Base-by-base conservation (phyloP, 2,797 vertebrate genomes). In the Numenius phaeopus region DNA sequence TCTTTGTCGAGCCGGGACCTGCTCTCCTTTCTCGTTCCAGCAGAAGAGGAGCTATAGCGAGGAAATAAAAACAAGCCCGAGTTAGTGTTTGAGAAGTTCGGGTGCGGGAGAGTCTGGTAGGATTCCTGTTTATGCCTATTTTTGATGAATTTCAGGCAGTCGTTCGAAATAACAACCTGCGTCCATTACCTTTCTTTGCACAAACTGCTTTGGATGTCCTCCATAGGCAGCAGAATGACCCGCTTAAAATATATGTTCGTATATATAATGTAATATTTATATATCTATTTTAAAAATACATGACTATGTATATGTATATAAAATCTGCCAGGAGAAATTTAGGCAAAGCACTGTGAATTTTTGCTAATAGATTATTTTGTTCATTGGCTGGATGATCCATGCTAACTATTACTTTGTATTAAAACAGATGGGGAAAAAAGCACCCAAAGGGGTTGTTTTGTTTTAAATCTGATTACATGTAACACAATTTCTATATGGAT, bases 61-160 rank as follows among this genome's bases (percentile, higher is more conserved):
- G 79, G 88, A 57, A 54, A 76, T 59, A 62, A 69, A 84, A 50
- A 5, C 61, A 7, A 58, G 90, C 85, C 81, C 66, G 90, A 86
- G 72, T 89, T 87, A n/a, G 93, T 90, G 90, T 78, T 27, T 71
- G 90, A 86, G 92, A 96, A 96, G 95, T 94, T 96, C 57, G 67
- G 90, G 88, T 83, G 91, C 91, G 15, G 77, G 77, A 87, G 88
- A 93, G 62, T 55, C 97, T 91, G 97, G 97, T 97, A 97, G 96
- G 91, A 90, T 91, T 81, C 42, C 23, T 65, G 5, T 72, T 87
- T 78, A 5, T 85, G 66, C 26, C 46, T 86, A 3, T 72, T 91
- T 90, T 76, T 70, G 11, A 3, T 87, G 59, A 15, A 44, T 91
- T 89, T 86, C 37, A 59, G 87, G 15, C 77, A 37, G 5, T 80